A percentile compares a stretch with the other conserved stretches of the same genome.
Conservation (phyloP, 2,113 vertebrate species). For the Callocephalon fimbriatum region DNA sequence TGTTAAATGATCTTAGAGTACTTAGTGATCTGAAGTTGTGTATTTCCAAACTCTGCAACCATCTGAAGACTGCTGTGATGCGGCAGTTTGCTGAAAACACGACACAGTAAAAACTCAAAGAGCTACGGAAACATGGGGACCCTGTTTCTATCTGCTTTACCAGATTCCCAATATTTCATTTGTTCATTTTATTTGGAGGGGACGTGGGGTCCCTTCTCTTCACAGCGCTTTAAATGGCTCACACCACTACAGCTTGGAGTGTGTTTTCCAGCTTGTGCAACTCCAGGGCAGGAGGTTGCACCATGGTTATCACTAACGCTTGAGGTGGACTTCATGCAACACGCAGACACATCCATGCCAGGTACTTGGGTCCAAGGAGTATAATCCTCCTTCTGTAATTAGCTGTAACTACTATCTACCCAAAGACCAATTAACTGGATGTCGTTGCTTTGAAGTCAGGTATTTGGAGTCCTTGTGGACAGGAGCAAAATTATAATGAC, state of each 20-base stretch:
- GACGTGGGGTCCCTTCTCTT: neutral
- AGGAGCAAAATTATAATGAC: neutral
- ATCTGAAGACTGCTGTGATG: rapidly evolving
- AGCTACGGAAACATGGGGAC: no score
- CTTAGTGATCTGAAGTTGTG: neutral
- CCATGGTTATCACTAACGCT: rapidly evolving
- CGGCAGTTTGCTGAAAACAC: neutral
- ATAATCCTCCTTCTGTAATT: neutral
- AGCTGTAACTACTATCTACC: neutral
- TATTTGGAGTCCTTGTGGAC: neutral
- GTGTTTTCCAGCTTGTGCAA: neutral
- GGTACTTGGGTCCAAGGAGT: neutral
- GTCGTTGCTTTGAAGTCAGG: neutral
- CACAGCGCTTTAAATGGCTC: neutral
- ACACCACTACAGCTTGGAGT: neutral
- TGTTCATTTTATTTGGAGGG: neutral
- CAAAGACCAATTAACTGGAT: neutral
- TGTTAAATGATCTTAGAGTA: neutral
- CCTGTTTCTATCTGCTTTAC: neutral
- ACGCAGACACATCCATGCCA: rapidly evolving
- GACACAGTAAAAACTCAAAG: neutral
- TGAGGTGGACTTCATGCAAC: rapidly evolving
- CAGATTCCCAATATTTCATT: neutral
- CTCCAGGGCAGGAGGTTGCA: neutral
- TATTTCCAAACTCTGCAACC: neutral